phyloP scores from a whole-genome alignment of 2,888 invertebrate genomes.

The Chelonus formosanus region DNA sequence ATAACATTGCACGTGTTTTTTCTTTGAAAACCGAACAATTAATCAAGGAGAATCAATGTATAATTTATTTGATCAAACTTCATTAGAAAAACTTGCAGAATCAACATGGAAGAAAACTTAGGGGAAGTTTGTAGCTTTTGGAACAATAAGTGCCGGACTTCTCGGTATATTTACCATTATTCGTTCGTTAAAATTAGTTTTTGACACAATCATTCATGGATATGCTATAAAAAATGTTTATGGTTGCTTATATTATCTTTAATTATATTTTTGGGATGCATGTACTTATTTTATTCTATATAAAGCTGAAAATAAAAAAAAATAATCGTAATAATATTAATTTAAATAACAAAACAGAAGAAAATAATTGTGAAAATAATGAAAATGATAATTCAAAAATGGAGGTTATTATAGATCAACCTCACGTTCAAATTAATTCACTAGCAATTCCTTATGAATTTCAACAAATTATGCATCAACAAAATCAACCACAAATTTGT shows the following conservation, averaged over 20 bases:
- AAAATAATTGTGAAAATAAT: no score
- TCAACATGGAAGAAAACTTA: conserved; percentile 29
- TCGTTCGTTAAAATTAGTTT: conserved; percentile 17
- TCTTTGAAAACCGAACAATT: background rate
- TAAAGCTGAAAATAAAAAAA: background rate
- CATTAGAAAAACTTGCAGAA: conserved; percentile 24
- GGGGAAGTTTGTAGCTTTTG: conserved; percentile 30
- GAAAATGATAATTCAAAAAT: no score
- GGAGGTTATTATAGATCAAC: no score
- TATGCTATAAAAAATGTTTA: conserved; percentile 6
- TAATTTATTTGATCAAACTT: conserved; percentile 24
- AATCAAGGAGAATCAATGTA: conserved; percentile 10
- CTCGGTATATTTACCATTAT: conserved; percentile 25
- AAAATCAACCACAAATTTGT: no score
- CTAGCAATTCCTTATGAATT: no score
- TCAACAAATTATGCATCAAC: no score
- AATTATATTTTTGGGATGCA: conserved; percentile 25
- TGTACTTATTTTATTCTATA: conserved; percentile 18
- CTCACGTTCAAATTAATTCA: no score
- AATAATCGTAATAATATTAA: no score
- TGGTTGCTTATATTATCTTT: conserved; percentile 17
- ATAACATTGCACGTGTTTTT: conserved; percentile 29
- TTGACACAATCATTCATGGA: conserved; percentile 30
- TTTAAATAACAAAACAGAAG: no score
- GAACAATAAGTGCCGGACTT: conserved; percentile 34